Base-by-base conservation (phyloP, 2,888 invertebrate genomes). In the Drosophila tripunctata region DNA sequence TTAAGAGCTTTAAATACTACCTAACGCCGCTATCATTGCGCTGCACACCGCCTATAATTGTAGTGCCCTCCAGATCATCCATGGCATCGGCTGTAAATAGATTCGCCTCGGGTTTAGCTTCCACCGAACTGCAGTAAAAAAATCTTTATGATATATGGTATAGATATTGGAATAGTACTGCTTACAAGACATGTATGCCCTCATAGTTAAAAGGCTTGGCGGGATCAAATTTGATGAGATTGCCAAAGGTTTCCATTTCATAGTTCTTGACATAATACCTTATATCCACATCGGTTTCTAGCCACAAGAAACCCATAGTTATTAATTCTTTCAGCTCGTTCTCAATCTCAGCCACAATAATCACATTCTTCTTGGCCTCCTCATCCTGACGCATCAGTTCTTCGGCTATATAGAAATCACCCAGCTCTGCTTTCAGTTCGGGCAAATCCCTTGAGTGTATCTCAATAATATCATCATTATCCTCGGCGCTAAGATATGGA, bases 381-480 rank as follows among this genome's bases (percentile, higher is more conserved):
- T 21, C 10, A 31, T 77, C 66, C 17, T 38, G 54, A 0, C 68
- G 60, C 19, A 93, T 92, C 19, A 95, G 90, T 43, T 95, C 92
- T 90, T 96, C 95, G 50, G 95, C 94, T 7, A 95, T 93, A 76
- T 94, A 95, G 87, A 91, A 95, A 10, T 94, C 93, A 0, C 95
- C 95, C 77, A 95, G 94, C 6, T 93, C 69, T 38, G 93, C 90
- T 22, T 92, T 92, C 24, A 95, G 72, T 15, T 91, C 89, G 0
- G 92, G 90, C 10, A 93, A 92, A 51, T 93, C 92, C 0, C 87
- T 88, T 56, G 93, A 92, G 36, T 95, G 91, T 30, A 96, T 92
- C 5, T 93, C 92, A 1, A 95, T 92, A 56, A 96, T 91, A 66
- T 95, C 95, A 75, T 96, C 95, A 84, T 96, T 95, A 75, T 96